Evolutionary conservation across 2,888 invertebrate genomes (phyloP), one percentile per base, ranked within the genome.

Genomic region (Sminthurides aquaticus): DNA sequence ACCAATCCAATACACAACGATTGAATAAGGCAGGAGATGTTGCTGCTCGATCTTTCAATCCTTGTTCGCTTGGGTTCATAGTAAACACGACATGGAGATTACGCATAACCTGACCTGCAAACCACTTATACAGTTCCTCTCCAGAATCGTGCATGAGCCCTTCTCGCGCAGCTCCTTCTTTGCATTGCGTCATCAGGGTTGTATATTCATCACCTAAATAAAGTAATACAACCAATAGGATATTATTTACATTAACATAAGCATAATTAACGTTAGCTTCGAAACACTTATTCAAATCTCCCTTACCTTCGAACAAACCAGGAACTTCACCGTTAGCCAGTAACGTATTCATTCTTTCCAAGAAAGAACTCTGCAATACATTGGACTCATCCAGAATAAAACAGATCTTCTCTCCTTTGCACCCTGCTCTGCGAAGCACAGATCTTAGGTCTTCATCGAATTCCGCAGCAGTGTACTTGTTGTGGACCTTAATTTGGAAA

Each of bases 51-150:
- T 98, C 98, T 80, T 99, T 97, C 54, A 99, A 83, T 0, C 98
- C 99, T 77, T 99, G 97, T 0, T 96, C 92, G 0, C 95, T 96
- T 8, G 99, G 99, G 81, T 99, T 99, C 99, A 99, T 99, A 0
- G 99, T 99, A 81, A 99, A 99, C 55, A 99, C 99, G 11, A 99
- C 99, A 80, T 99, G 99, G 58, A 99, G 83, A 79, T 99, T 99
- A 69, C 91, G 88, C 94, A 99, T 99, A 48, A 99, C 97, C 85
- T 97, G 91, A 27, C 93, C 92, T 0, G 99, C 99, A 80, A 99
- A 99, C 98, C 99, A 99, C 82, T 99, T 99, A 81, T 99, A 99
- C 11, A 99, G 81, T 79, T 99, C 99, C 79, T 99, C 99, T 75
- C 90, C 91, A 0, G 97, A 94, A 80, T 99, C 99, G 57, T 99